phyloP scores from a whole-genome alignment of 2,797 vertebrate genomes.

The Helostoma temminkii region DNA sequence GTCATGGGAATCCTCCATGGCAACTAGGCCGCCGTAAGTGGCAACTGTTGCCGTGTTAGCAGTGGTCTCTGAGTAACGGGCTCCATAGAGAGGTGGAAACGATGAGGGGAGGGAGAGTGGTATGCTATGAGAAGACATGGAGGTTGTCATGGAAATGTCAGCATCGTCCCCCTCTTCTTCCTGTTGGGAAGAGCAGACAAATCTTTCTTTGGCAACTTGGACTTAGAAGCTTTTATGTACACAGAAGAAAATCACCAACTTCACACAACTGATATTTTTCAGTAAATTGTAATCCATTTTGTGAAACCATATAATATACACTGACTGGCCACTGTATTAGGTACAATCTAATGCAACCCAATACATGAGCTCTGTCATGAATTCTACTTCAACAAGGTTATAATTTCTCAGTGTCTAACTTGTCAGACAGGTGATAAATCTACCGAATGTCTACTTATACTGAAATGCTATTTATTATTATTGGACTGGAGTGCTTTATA shows the following conservation, averaged over 20 bases:
- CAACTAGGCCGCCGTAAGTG: slow-evolving; percentile 85
- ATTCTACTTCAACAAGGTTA: too few relatives aligned
- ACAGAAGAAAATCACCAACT: not conserved
- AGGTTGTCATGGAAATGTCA: slow-evolving; percentile 86
- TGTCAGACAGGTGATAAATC: too few relatives aligned
- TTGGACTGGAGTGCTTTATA: too few relatives aligned
- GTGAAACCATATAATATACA: too few relatives aligned
- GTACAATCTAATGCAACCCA: too few relatives aligned
- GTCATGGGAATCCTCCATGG: slow-evolving; percentile 89
- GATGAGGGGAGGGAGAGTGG: slow-evolving; percentile 82
- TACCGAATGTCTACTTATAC: too few relatives aligned
- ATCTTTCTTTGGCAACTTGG: not conserved
- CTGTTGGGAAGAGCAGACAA: slow-evolving; percentile 68
- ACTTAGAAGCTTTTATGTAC: not conserved
- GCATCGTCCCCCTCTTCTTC: slow-evolving; percentile 95
- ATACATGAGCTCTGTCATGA: too few relatives aligned
- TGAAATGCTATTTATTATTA: too few relatives aligned
- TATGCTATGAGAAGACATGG: slow-evolving; percentile 82
- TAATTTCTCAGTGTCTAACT: too few relatives aligned
- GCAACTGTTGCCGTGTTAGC: slow-evolving; percentile 71
- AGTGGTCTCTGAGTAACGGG: slow-evolving; percentile 89
- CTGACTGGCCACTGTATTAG: too few relatives aligned
- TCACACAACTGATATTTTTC: not conserved
- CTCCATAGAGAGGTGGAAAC: slow-evolving; percentile 87
- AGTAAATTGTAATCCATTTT: too few relatives aligned